Evolutionary conservation across 1,140 invertebrate species (phyloP).

Genomic region (Penaeus indicus): DNA sequence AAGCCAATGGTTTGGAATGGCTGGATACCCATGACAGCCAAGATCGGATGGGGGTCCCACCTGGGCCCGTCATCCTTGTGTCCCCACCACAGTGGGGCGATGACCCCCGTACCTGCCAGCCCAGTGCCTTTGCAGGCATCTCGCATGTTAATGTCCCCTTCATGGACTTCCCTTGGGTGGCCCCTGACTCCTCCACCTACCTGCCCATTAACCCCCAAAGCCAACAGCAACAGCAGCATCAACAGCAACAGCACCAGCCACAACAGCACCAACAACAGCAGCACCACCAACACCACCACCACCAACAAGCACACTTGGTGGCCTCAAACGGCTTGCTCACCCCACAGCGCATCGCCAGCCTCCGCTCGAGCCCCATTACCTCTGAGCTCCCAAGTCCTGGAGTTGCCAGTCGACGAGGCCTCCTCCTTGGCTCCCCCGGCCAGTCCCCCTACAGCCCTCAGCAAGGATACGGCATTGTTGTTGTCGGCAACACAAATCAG

Average conservation of each 20-base stretch:
- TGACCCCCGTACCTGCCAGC: conserved; percentile 16
- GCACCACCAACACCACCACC: too few relatives aligned
- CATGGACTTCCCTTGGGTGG: conserved; percentile 18
- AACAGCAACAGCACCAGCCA: background rate
- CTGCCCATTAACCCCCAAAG: conserved; percentile 12
- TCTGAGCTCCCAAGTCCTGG: conserved; percentile 19
- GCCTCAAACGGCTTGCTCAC: too few relatives aligned
- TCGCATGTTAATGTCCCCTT: conserved; percentile 39
- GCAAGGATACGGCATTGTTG: conserved; percentile 21
- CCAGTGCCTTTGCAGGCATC: conserved; percentile 5
- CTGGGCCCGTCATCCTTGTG: conserved; percentile 12
- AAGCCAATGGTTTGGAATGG: conserved; percentile 8
- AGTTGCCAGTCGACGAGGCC: background rate
- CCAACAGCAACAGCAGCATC: background rate
- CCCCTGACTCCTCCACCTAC: conserved; percentile 20
- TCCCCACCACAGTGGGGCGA: conserved; percentile 23
- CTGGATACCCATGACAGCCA: background rate
- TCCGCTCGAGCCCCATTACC: background rate
- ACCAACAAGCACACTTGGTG: too few relatives aligned
- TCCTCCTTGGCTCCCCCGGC: background rate
- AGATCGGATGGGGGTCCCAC: conserved; percentile 31
- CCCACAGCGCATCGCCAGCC: background rate
- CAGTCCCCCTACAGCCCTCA: conserved; percentile 9
- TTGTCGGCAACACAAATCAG: background rate
- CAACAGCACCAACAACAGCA: background rate